A percentile compares a stretch with the other conserved stretches of the same genome.
phyloP scores from a whole-genome alignment of 37 sponge, comb jelly and placozoan species.

The Beroe ovata region DNA sequence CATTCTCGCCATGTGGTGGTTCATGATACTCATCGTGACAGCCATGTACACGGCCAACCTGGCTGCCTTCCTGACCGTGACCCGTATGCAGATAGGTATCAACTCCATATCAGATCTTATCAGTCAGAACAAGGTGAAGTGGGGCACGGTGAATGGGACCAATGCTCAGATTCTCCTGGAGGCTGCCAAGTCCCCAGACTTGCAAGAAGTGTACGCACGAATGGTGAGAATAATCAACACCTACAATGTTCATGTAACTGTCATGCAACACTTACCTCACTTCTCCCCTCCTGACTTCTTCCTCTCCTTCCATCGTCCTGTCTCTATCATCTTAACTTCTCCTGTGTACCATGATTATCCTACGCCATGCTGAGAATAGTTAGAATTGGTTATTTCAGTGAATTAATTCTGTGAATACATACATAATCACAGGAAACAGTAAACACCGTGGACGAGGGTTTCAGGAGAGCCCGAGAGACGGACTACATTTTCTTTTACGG shows the following conservation, averaged over 20 bases:
- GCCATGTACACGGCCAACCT: conserved; percentile 65
- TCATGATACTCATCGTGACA: conserved; percentile 64
- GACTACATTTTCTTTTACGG: conserved; percentile 65
- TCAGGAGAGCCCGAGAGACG: conserved; percentile 4
- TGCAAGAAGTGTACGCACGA: conserved; percentile 1
- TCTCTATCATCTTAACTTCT: too few species aligned
- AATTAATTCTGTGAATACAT: not conserved
- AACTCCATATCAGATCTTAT: conserved; percentile 39
- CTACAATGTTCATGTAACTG: too few species aligned
- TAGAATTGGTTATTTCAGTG: not conserved
- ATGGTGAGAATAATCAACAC: too few species aligned
- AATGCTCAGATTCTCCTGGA: conserved; percentile 48
- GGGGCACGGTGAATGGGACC: conserved; percentile 51
- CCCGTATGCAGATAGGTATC: conserved; percentile 57
- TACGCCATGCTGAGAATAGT: too few species aligned
- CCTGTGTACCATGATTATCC: too few species aligned
- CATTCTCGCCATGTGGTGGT: conserved; percentile 66
- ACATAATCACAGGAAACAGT: not conserved
- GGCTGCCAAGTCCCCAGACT: conserved; percentile 33
- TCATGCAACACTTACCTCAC: too few species aligned
- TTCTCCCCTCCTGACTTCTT: too few species aligned
- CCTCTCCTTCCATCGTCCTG: too few species aligned
- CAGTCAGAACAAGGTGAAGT: conserved; percentile 58
- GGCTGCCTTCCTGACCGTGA: conserved; percentile 64
- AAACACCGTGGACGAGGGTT: not conserved